Base-by-base conservation (phyloP, 2,113 vertebrate genomes). In the Malurus cyaneus region DNA sequence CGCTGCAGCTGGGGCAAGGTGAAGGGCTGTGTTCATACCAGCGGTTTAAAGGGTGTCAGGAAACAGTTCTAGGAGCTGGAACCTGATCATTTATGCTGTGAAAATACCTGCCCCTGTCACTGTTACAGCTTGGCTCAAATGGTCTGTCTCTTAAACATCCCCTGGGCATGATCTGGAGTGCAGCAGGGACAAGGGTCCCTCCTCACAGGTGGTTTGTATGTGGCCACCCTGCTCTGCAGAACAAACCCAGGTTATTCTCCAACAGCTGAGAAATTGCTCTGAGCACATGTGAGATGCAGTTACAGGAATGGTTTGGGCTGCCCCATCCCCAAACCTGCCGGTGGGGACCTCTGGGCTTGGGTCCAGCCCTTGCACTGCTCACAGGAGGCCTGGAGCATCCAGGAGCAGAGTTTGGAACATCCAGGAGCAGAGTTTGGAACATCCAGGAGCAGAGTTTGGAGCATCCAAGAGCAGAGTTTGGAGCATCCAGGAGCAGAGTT, bases 151-250 rank as follows among this genome's bases (percentile, higher is more conserved):
- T 60, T 73, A 82, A 65, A 32, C 2, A 2, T 82, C 4, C 8
- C 29, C 19, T 26, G 49, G n/a, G 3, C 11, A 20, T 1, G 3
- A 12, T 24, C 2, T 65, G 18, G 18, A 32, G 24, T 20, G 61
- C 23, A 29, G 6, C 14, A 54, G 8, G n/a, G 53, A 18, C 28
- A 50, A 11, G 12, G 8, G 9, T 50, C 23, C 52, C 50, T 80
- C 36, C 62, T 54, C 60, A 78, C 0, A 1, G 14, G 8, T n/a
- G 10, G 3, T 42, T 66, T 59, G 39, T 52, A 66, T 42, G 32
- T 2, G 3, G 29, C 9, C 16, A 41, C 18, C 3, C 5, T 83
- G 4, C n/a, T 42, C 8, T 1, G 0, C 18, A 71, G 32, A 26
- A 9, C 18, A 88, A 23, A 20, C 15, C 18, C 0, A 1, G 2